Conservation (phyloP, 2,888 invertebrate species). For the Nebria salina region DNA sequence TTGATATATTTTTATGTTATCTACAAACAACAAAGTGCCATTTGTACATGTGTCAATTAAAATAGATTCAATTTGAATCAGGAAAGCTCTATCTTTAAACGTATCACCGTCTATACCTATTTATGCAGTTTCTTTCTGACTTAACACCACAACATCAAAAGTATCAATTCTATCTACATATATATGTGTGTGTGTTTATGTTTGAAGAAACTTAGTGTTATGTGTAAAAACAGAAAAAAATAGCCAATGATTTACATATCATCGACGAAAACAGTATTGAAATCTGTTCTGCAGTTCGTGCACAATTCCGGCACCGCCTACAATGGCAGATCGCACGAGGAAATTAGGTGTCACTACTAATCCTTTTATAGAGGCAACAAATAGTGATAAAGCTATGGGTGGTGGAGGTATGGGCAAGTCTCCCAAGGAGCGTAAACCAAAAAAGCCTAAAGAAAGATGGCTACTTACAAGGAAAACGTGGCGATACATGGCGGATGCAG, state of each 20-base stretch:
- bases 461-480: slow-evolving; percentile 88
- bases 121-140: too few species aligned
- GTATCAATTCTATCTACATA: background rate
- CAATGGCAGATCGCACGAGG: slow-evolving; percentile 54
- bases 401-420: slow-evolving; percentile 66
- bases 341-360: slow-evolving; percentile 52
- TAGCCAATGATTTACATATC: background rate
- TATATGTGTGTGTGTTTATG: slow-evolving; percentile 1
- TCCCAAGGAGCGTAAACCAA: slow-evolving; percentile 65
- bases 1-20: background rate
- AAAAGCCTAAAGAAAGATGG: slow-evolving; percentile 82
- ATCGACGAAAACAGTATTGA: background rate
- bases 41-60: too few species aligned
- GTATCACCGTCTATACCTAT: too few species aligned
- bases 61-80: too few species aligned
- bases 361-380: slow-evolving; percentile 62
- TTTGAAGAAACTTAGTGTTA: background rate
- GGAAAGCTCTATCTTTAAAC: too few species aligned
- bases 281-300: background rate
- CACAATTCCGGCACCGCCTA: slow-evolving; percentile 24
- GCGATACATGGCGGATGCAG: slow-evolving; percentile 93
- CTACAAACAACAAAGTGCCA: background rate
- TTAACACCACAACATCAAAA: background rate
- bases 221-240: background rate
- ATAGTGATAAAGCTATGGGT: slow-evolving; percentile 60